Evolutionary conservation across 2,888 invertebrate genomes (phyloP).

Genomic region (Heliconius hortense): DNA sequence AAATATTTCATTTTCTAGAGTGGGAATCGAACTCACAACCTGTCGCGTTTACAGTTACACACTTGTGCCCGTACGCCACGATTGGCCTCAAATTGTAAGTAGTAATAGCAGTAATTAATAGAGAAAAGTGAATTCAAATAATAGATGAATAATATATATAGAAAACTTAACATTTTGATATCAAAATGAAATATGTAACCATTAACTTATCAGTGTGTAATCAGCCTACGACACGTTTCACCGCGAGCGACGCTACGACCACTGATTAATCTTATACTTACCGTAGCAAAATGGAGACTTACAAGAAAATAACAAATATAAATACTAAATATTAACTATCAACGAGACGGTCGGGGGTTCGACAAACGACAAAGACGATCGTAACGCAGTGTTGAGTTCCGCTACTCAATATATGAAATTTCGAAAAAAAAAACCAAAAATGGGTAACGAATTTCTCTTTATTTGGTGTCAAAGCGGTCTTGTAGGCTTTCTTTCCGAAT

Average conservation of each 20-base stretch:
- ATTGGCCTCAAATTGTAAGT: neutral
- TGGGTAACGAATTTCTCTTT: neutral
- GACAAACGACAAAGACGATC: neutral
- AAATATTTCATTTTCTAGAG: too few species aligned
- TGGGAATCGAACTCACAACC: too few species aligned
- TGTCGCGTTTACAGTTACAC: too few species aligned
- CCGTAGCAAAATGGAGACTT: slow-evolving; percentile 12
- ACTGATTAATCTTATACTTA: slow-evolving; percentile 32
- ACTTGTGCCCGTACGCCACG: too few species aligned
- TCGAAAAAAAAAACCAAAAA: neutral
- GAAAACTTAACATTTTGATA: slow-evolving; percentile 2
- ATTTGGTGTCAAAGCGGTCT: neutral
- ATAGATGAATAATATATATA: neutral
- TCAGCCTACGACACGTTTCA: slow-evolving; percentile 29
- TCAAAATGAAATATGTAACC: slow-evolving; percentile 28
- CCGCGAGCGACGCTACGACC: slow-evolving; percentile 22
- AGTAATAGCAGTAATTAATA: neutral
- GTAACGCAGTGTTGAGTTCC: neutral
- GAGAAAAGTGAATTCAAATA: neutral
- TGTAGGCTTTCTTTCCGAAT: neutral
- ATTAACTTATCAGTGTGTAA: slow-evolving; percentile 35
- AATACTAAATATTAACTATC: neutral
- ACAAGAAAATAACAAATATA: neutral
- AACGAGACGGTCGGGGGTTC: neutral
- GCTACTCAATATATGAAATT: neutral